These are phyloP conservation scores for Neoascia interrupta DNA, from an alignment of 2,888 invertebrate species.

Conservation along the genomic window DNA sequence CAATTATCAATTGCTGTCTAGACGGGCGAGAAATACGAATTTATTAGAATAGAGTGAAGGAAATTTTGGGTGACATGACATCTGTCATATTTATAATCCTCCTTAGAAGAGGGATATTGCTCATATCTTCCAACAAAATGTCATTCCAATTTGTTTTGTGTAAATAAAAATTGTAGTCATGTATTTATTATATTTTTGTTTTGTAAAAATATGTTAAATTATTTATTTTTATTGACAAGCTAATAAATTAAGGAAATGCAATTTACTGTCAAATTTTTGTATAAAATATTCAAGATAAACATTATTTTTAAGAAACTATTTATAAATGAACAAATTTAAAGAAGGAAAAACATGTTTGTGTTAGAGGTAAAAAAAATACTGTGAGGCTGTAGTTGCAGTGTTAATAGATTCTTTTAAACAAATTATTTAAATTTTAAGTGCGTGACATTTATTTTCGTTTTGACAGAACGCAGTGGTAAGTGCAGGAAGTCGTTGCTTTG, in stretches of 20 bases:
- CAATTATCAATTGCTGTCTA: slow-evolving; percentile 30
- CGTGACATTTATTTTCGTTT: too few species aligned
- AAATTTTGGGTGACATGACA: not conserved
- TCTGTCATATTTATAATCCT: not conserved
- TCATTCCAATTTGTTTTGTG: not conserved
- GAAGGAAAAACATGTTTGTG: slow-evolving; percentile 24
- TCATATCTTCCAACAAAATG: not conserved
- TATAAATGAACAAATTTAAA: slow-evolving; percentile 20
- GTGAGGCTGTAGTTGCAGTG: slow-evolving; percentile 40
- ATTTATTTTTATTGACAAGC: slow-evolving; percentile 23
- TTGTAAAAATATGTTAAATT: slow-evolving; percentile 18
- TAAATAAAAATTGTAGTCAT: not conserved
- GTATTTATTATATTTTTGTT: not conserved
- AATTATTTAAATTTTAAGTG: slow-evolving; percentile 27
- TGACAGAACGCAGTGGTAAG: too few species aligned
- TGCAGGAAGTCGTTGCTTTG: too few species aligned
- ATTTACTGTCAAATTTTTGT: slow-evolving; percentile 45
- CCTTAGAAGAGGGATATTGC: not conserved
- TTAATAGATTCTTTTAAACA: slow-evolving; percentile 42
- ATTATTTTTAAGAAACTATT: slow-evolving; percentile 43
- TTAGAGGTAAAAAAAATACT: slow-evolving; percentile 17
- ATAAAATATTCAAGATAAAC: slow-evolving; percentile 34
- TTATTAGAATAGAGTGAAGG: slow-evolving; percentile 60
- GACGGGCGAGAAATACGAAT: slow-evolving; percentile 62
- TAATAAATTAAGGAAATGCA: slow-evolving; percentile 44